phyloP scores from a whole-genome alignment of 2,113 vertebrate genomes.

The Chaenocephalus aceratus region DNA sequence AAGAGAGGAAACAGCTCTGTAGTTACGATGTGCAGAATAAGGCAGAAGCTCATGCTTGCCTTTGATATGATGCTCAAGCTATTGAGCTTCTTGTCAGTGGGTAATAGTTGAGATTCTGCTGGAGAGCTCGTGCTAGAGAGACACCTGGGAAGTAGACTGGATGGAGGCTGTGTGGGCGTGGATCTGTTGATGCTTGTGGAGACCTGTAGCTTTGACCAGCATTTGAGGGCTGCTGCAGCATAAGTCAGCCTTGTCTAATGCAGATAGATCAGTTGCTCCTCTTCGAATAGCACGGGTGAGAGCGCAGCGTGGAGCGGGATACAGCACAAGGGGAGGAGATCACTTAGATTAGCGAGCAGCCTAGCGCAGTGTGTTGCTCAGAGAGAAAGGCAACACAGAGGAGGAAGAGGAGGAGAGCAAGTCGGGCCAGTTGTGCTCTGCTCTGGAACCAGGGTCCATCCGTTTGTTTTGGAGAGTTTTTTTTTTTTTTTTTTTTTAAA shows the following conservation, averaged over 20 bases:
- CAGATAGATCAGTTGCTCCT: conserved; percentile 77
- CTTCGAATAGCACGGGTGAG: conserved; percentile 58
- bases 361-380: conserved; percentile 61
- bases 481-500: conserved; percentile 32
- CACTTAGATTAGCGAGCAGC: conserved; percentile 70
- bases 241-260: conserved; percentile 88
- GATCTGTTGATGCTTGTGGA: conserved; percentile 66
- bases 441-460: conserved; percentile 50
- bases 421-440: conserved; percentile 45
- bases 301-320: conserved; percentile 44
- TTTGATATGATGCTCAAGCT: conserved; percentile 86
- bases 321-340: conserved; percentile 70
- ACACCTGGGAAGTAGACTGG: conserved; percentile 15
- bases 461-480: conserved; percentile 33
- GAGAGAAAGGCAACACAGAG: conserved; percentile 55
- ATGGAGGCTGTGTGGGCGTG: neutral
- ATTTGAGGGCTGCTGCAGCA: conserved; percentile 81
- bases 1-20: conserved; percentile 67
- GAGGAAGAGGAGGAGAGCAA: conserved; percentile 26
- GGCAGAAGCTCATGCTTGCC: conserved; percentile 77
- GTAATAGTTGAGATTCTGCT: conserved; percentile 86
- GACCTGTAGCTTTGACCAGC: conserved; percentile 86
- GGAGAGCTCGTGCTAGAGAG: conserved; percentile 65
- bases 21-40: conserved; percentile 82
- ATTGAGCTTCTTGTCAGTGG: conserved; percentile 77